A percentile compares a stretch with the other conserved stretches of the same genome.
Conservation (phyloP, 2,797 vertebrate species). For the Pelochelys cantorii region DNA sequence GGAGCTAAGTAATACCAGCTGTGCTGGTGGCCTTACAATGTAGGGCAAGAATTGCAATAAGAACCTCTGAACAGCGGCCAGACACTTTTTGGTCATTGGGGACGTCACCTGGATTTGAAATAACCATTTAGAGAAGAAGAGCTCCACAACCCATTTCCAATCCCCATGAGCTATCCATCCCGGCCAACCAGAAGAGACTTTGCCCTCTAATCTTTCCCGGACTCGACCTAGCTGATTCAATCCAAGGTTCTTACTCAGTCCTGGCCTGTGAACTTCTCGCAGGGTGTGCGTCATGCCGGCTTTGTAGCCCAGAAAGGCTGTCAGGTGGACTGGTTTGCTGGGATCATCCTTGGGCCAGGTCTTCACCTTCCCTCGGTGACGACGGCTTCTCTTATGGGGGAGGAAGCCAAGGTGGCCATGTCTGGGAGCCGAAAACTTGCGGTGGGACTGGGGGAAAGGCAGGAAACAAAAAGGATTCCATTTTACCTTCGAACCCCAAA, state of each 20-base stretch:
- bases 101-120: rapidly evolving
- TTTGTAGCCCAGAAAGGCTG: slow-evolving; percentile 95
- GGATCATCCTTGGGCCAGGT: slow-evolving; percentile 93
- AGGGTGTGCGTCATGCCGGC: slow-evolving; percentile 96
- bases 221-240: background rate
- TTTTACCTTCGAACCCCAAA: background rate
- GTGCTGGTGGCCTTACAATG: rapidly evolving
- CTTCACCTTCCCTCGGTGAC: slow-evolving; percentile 90
- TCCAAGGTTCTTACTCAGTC: slow-evolving; percentile 86
- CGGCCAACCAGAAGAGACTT: background rate
- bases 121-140: background rate
- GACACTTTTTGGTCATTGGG: background rate
- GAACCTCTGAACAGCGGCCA: background rate
- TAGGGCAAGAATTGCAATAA: background rate
- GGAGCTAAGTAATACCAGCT: background rate
- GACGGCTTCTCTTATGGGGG: slow-evolving; percentile 88
- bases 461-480: background rate
- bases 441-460: slow-evolving; percentile 86
- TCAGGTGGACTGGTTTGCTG: slow-evolving; percentile 90
- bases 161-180: background rate
- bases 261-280: slow-evolving; percentile 88
- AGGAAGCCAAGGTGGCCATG: slow-evolving; percentile 95
- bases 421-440: slow-evolving; percentile 94
- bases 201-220: background rate
- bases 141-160: background rate